Evolutionary conservation across 1,140 invertebrate species (phyloP).

Genomic region (Ips nitidus): DNA sequence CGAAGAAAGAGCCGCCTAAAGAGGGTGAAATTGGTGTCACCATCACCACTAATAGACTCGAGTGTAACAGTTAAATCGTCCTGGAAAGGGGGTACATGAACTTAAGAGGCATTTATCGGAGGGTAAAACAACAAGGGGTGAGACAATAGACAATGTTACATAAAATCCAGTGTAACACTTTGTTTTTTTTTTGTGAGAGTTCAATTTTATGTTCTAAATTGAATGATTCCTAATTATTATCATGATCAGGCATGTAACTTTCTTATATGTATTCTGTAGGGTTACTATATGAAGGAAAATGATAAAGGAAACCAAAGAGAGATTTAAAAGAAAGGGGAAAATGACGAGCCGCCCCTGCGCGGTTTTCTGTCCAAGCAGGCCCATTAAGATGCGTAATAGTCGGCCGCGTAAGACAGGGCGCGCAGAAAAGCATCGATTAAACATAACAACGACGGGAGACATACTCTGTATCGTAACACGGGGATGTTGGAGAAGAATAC

Average conservation of each 20-base stretch:
- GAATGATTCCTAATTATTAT: too few species aligned
- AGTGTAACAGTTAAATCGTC: constrained; percentile 42
- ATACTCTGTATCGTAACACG: constrained; percentile 33
- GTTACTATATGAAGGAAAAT: too few species aligned
- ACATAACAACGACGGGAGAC: constrained; percentile 53
- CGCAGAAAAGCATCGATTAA: constrained; percentile 57
- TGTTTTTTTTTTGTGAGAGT: too few species aligned
- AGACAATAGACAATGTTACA: constrained; percentile 21
- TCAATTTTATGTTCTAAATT: too few species aligned
- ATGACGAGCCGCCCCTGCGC: constrained; percentile 21
- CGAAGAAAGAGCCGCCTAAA: constrained; percentile 7
- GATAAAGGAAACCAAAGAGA: too few species aligned
- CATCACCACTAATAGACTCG: constrained; percentile 23
- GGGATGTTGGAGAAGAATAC: constrained; percentile 28
- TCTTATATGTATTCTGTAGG: too few species aligned
- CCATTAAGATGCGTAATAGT: constrained; percentile 57
- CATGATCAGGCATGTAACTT: too few species aligned
- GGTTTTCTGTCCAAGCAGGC: constrained; percentile 42
- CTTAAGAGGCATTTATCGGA: constrained; percentile 44
- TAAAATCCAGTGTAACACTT: constrained; percentile 1
- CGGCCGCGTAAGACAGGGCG: constrained; percentile 51
- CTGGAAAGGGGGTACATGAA: constrained; percentile 34
- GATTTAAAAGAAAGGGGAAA: too few species aligned
- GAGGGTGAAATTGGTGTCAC: constrained; percentile 19
- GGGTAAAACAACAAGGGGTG: constrained; percentile 25